Evolutionary conservation across 2,888 invertebrate species (phyloP).

Genomic region (Zootermopsis nevadensis): DNA sequence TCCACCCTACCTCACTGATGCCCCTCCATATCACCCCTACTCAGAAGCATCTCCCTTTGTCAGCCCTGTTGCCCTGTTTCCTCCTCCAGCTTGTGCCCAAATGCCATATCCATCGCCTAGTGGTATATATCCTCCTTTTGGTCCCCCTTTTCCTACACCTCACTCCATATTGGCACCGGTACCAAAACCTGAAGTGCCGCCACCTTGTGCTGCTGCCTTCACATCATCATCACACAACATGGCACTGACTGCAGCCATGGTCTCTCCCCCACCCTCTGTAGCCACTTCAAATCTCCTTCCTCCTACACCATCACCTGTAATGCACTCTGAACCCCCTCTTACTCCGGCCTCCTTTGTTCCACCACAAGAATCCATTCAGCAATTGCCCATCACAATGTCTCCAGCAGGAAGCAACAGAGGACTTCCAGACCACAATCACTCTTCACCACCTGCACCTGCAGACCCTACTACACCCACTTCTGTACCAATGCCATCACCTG

Average conservation of each 20-base stretch:
- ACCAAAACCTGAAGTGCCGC: conserved; percentile 67
- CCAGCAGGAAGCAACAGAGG: conserved; percentile 35
- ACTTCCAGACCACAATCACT: conserved; percentile 6
- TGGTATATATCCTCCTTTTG: conserved; percentile 72
- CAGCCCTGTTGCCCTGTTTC: conserved; percentile 72
- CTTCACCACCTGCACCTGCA: conserved; percentile 51
- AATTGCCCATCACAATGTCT: conserved; percentile 40
- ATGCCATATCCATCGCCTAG: conserved; percentile 77
- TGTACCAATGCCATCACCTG: conserved; percentile 59
- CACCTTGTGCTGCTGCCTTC: conserved; percentile 79
- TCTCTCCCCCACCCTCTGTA: conserved; percentile 68
- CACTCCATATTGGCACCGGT: conserved; percentile 68
- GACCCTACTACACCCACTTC: conserved; percentile 55
- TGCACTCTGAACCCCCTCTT: conserved; percentile 53
- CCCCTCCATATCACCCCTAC: conserved; percentile 69
- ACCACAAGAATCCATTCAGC: conserved; percentile 40
- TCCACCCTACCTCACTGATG: conserved; percentile 67
- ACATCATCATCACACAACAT: conserved; percentile 86
- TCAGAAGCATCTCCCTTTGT: conserved; percentile 71
- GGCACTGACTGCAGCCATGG: conserved; percentile 84
- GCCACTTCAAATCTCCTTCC: conserved; percentile 54
- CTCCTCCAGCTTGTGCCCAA: conserved; percentile 66
- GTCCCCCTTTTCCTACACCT: conserved; percentile 61
- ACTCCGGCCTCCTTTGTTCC: conserved; percentile 45
- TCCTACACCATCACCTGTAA: conserved; percentile 56